phyloP scores from a whole-genome alignment of 2,113 vertebrate genomes.

The Nematolebias whitei region DNA sequence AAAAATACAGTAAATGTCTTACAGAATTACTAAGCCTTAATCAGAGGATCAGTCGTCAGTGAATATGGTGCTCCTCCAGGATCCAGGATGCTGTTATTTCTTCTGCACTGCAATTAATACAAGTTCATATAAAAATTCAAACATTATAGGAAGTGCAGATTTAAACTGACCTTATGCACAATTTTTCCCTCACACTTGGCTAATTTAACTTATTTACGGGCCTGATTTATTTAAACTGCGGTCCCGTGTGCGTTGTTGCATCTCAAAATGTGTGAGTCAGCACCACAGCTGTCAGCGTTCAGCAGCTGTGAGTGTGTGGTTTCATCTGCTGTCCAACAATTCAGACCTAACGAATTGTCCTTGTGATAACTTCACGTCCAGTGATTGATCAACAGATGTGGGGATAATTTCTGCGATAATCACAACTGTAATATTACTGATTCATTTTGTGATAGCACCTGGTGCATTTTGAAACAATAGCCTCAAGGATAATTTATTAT shows the following conservation, averaged over 20 bases:
- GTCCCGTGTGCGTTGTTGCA: not conserved
- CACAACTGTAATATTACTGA: constrained; percentile 1
- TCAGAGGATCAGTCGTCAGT: too few species aligned
- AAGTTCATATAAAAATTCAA: too few species aligned
- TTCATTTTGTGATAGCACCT: constrained; percentile 15
- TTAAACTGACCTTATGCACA: too few species aligned
- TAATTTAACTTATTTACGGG: not conserved
- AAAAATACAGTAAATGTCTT: too few species aligned
- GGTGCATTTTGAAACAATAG: constrained; percentile 20
- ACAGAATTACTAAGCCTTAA: too few species aligned
- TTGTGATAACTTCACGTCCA: constrained; percentile 16
- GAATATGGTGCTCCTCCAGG: too few species aligned
- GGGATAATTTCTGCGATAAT: constrained; percentile 15
- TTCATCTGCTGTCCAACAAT: constrained; percentile 5
- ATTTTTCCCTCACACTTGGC: not conserved
- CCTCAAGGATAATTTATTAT: constrained; percentile 15
- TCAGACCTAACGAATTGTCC: constrained; percentile 2
- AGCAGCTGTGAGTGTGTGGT: constrained; percentile 3
- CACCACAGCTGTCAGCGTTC: not conserved
- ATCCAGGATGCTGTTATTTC: too few species aligned
- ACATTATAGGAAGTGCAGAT: too few species aligned
- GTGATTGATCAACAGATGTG: not conserved
- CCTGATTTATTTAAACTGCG: not conserved
- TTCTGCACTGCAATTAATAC: too few species aligned
- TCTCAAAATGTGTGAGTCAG: not conserved